Percentiles rank a stretch among this genome's conserved stretches.
These are phyloP conservation scores for Gymnodraco acuticeps DNA, from an alignment of 2,797 vertebrate species.

Conservation along the genomic window DNA sequence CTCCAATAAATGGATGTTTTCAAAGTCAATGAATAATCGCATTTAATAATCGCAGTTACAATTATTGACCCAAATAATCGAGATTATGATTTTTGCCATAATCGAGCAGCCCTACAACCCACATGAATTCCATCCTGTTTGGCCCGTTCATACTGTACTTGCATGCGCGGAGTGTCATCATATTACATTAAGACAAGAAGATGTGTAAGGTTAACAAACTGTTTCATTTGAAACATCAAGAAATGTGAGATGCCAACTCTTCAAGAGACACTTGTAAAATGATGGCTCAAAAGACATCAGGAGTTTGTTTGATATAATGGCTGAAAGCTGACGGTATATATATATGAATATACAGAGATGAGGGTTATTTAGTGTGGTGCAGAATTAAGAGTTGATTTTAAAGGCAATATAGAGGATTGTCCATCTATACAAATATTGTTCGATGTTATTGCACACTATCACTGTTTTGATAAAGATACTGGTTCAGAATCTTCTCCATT, in stretches of 20 bases:
- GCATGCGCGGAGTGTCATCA: background rate
- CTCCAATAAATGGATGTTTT: no score
- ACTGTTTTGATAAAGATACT: no score
- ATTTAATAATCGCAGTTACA: no score
- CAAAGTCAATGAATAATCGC: no score
- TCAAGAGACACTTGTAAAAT: conserved; percentile 15
- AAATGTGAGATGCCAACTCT: no score
- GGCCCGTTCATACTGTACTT: background rate
- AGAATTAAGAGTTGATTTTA: conserved; percentile 16
- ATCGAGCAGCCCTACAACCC: background rate
- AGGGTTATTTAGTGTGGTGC: background rate
- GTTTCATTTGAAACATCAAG: background rate
- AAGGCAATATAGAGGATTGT: conserved; percentile 26
- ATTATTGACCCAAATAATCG: no score
- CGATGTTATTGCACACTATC: background rate
- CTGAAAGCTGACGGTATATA: background rate
- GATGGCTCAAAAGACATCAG: conserved; percentile 31
- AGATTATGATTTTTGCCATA: no score
- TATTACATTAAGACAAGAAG: background rate
- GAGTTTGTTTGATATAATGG: conserved; percentile 19
- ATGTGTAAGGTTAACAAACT: background rate
- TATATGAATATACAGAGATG: conserved; percentile 13
- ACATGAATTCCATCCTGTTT: background rate
- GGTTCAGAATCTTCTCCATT: no score
- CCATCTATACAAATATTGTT: background rate